phyloP scores from a whole-genome alignment of 1,140 invertebrate species.

The Bathynomus jamesi region DNA sequence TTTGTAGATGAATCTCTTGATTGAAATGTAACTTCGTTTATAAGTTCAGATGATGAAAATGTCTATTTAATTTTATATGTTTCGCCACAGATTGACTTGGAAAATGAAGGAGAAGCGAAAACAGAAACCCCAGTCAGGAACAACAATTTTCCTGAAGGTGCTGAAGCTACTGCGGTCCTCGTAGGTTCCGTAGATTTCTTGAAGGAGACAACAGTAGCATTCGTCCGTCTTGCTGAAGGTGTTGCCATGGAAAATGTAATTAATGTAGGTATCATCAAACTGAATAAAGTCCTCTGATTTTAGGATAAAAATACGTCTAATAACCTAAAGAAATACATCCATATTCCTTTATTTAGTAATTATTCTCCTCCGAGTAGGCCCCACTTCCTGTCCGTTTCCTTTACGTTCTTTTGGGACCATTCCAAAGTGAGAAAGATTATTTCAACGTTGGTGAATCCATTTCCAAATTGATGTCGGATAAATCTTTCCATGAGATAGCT shows the following conservation, averaged over 20 bases:
- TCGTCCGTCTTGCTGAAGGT: constrained; percentile 78
- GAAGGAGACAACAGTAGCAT: constrained; percentile 81
- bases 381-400: constrained; percentile 88
- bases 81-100: background rate
- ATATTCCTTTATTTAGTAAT: too few species aligned
- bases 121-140: constrained; percentile 66
- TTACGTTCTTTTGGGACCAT: constrained; percentile 82
- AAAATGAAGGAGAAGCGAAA: background rate
- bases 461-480: constrained; percentile 91
- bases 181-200: constrained; percentile 85
- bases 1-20: too few species aligned
- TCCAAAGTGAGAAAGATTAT: constrained; percentile 73
- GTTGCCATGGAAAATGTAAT: constrained; percentile 78
- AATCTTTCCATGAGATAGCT: constrained; percentile 81
- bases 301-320: too few species aligned
- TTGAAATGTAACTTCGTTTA: too few species aligned
- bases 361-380: too few species aligned
- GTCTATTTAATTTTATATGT: too few species aligned
- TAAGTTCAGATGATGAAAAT: too few species aligned
- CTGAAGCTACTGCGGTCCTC: constrained; percentile 73
- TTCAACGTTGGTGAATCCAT: constrained; percentile 93
- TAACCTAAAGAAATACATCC: too few species aligned
- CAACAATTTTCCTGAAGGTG: constrained; percentile 73
- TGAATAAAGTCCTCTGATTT: too few species aligned
- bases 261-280: constrained; percentile 54